A percentile compares a stretch with the other conserved stretches of the same genome.
Evolutionary conservation across 2,888 invertebrate genomes (phyloP).

Genomic region (Idaea biselata): DNA sequence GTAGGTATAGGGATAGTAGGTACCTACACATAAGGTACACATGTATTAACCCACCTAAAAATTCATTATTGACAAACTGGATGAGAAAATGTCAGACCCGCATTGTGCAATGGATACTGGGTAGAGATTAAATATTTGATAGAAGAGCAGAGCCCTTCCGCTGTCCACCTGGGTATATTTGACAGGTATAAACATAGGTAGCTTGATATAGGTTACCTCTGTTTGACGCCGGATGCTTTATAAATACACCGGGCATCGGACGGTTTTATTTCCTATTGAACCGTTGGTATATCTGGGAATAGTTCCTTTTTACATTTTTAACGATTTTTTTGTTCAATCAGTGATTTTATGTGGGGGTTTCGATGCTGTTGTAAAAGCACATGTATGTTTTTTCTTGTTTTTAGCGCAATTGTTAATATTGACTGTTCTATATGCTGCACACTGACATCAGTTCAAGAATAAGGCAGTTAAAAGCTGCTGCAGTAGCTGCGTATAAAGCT

Average conservation of each 20-base stretch:
- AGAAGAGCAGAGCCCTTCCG: conserved; percentile 37
- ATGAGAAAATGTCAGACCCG: conserved; percentile 68
- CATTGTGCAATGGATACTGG: conserved; percentile 36
- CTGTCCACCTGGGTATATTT: conserved; percentile 37
- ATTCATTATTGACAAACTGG: conserved; percentile 68
- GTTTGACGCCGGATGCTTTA: neutral
- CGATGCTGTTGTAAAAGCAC: no score
- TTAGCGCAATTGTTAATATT: no score
- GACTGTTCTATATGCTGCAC: no score
- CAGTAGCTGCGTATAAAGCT: no score
- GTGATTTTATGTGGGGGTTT: no score
- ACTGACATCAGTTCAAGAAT: no score
- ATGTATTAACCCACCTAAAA: conserved; percentile 24
- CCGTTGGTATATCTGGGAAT: neutral
- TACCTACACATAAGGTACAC: neutral
- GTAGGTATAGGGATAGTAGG: no score
- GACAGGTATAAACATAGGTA: conserved; percentile 25
- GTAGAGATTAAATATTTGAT: conserved; percentile 65
- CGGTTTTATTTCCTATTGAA: conserved; percentile 2
- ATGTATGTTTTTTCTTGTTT: no score
- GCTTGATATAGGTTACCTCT: neutral
- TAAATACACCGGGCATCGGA: conserved; percentile 3
- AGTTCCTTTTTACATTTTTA: no score
- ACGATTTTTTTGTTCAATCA: neutral
- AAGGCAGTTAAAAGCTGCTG: no score